Evolutionary conservation across 2,797 vertebrate species (phyloP), one percentile per base, ranked within the genome.

Genomic region (Acanthopagrus latus): DNA sequence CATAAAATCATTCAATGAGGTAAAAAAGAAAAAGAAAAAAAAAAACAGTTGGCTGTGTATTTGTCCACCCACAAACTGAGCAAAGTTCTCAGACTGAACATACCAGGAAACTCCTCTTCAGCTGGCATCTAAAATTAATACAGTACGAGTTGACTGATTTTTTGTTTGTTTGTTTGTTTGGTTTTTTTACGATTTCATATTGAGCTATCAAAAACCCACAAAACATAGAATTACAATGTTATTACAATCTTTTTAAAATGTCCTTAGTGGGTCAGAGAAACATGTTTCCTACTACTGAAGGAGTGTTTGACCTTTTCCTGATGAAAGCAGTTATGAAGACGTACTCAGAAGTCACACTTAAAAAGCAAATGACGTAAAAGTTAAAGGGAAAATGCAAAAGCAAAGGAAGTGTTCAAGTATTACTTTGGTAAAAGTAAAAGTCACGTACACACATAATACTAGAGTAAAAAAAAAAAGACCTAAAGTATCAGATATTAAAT

Each of bases 41-140:
- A 2, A 11, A 12, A 68, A 6, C 11, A 57, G 47, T 18, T 58
- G 4, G 10, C 46, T 46, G 23, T 4, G 21, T 43, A 77, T 79
- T 76, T 51, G 20, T 77, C 71, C 66, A 11, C 71, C 71, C 56
- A 76, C 81, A 71, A 48, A 60, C 65, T 52, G 81, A 84, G 54
- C 85, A 88, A 92, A 92, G 89, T 88, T 85, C 87, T 57, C 65
- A 84, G 83, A 83, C 64, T 77, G 73, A 82, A 57, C 41, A 81
- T 41, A 80, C 51, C 11, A 20, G 11, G 43, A 58, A 9, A 55
- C 3, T 7, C 8, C 27, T 44, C 18, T 17, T 50, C 11, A 27
- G 1, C 56, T 54, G 46, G 2, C 20, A 58, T 13, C 18, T 68
- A 25, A 76, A 46, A 38, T 38, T 7, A 38, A 38, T 38, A 38